A percentile compares a stretch with the other conserved stretches of the same genome.
Evolutionary conservation across 2,888 invertebrate genomes (phyloP).

Genomic region (Epirrhoe alternata): DNA sequence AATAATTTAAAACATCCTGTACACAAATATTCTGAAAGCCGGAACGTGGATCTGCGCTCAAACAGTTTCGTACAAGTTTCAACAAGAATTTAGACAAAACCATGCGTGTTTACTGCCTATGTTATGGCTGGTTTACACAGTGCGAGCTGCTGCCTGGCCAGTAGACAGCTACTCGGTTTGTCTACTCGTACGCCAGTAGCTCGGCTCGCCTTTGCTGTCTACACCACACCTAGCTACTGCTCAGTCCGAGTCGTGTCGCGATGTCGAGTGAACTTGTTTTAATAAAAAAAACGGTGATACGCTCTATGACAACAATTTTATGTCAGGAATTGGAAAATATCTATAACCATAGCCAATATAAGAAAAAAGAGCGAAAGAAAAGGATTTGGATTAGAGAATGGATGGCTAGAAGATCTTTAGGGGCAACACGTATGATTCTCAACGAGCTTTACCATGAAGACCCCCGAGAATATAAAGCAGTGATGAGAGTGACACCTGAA

Average conservation of each 20-base stretch:
- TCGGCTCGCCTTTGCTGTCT: slow-evolving; percentile 42
- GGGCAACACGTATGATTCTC: slow-evolving; percentile 33
- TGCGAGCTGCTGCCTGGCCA: slow-evolving; percentile 34
- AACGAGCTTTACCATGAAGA: slow-evolving; percentile 38
- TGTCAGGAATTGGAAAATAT: slow-evolving; percentile 38
- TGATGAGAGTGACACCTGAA: slow-evolving; percentile 36
- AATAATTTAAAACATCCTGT: too few species aligned
- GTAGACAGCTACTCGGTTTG: slow-evolving; percentile 43
- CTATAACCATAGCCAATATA: slow-evolving; percentile 28
- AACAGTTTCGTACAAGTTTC: too few species aligned
- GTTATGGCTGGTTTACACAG: slow-evolving; percentile 34
- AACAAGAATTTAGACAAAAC: too few species aligned
- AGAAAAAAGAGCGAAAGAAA: slow-evolving; percentile 36
- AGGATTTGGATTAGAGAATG: slow-evolving; percentile 37
- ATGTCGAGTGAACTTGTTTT: slow-evolving; percentile 34
- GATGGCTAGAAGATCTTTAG: slow-evolving; percentile 38
- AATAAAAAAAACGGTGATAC: slow-evolving; percentile 35
- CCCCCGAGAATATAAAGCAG: slow-evolving; percentile 31
- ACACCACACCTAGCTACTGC: slow-evolving; percentile 37
- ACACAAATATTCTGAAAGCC: too few species aligned
- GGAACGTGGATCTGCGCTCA: too few species aligned
- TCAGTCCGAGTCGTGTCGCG: slow-evolving; percentile 30
- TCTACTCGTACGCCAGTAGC: slow-evolving; percentile 44
- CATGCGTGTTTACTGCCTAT: too few species aligned
- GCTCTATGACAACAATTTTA: slow-evolving; percentile 36